Evolutionary conservation across 2,888 invertebrate species (phyloP).

Genomic region (Rotaria sp.): DNA sequence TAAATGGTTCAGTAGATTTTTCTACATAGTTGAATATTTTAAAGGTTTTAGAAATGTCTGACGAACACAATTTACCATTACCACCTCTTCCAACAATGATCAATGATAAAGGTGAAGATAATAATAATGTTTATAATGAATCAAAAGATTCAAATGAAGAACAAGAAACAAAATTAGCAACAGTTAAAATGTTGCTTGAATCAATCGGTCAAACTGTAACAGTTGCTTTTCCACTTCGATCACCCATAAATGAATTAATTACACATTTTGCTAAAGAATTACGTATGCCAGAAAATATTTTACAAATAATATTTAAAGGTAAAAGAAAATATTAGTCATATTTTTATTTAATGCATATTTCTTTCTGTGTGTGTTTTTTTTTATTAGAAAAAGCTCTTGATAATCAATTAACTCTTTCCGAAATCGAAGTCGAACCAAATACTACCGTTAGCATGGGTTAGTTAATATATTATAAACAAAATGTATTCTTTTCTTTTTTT

Average conservation of each 20-base stretch:
- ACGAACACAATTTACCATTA: not conserved
- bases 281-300: conserved; percentile 24
- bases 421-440: conserved; percentile 3
- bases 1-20: not conserved
- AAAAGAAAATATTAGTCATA: not conserved
- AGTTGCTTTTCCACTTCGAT: conserved; percentile 31
- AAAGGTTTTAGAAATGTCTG: not conserved
- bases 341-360: no score
- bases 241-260: conserved; percentile 27
- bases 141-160: not conserved
- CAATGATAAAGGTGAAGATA: not conserved
- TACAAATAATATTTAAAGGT: conserved; percentile 26
- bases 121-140: not conserved
- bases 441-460: conserved; percentile 17
- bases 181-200: conserved; percentile 36
- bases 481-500: not conserved
- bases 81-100: not conserved
- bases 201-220: conserved; percentile 35
- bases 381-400: not conserved
- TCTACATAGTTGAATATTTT: not conserved
- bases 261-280: conserved; percentile 29
- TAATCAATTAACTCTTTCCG: not conserved
- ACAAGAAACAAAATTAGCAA: conserved; percentile 10
- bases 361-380: not conserved
- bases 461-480: not conserved